Evolutionary conservation across 2,113 vertebrate genomes (phyloP).

Genomic region (Thalassoma bifasciatum): DNA sequence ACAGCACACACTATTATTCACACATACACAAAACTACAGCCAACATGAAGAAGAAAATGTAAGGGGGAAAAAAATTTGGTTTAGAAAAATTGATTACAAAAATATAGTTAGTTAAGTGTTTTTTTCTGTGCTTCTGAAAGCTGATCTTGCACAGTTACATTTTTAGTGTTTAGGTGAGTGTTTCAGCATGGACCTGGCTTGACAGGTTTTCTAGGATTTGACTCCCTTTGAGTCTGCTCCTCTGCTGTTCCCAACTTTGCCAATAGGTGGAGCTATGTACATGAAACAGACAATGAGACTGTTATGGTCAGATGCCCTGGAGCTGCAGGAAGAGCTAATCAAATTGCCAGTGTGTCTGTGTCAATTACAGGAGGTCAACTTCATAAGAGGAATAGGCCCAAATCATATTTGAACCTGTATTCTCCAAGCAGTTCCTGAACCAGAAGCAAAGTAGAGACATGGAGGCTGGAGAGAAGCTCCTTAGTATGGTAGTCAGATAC

Average conservation of each 20-base stretch:
- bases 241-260: constrained; percentile 39
- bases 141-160: not conserved
- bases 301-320: constrained; percentile 65
- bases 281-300: constrained; percentile 66
- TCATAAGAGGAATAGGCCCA: constrained; percentile 74
- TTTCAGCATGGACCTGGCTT: constrained; percentile 15
- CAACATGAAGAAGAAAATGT: too few relatives aligned
- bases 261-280: constrained; percentile 83
- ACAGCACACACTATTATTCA: too few relatives aligned
- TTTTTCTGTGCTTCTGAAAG: not conserved
- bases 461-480: constrained; percentile 16
- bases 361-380: constrained; percentile 79
- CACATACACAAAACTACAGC: too few relatives aligned
- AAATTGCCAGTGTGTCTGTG: constrained; percentile 77
- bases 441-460: constrained; percentile 43
- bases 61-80: too few relatives aligned
- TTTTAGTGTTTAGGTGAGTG: constrained; percentile 31
- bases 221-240: constrained; percentile 11
- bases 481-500: constrained; percentile 54
- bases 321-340: constrained; percentile 75
- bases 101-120: not conserved
- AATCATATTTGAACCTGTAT: constrained; percentile 76
- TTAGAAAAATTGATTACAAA: too few relatives aligned
- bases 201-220: constrained; percentile 55
- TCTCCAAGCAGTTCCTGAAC: constrained; percentile 49